Base-by-base conservation (phyloP, 2,113 vertebrate species). In the Cyphomyrus plagiostoma region DNA sequence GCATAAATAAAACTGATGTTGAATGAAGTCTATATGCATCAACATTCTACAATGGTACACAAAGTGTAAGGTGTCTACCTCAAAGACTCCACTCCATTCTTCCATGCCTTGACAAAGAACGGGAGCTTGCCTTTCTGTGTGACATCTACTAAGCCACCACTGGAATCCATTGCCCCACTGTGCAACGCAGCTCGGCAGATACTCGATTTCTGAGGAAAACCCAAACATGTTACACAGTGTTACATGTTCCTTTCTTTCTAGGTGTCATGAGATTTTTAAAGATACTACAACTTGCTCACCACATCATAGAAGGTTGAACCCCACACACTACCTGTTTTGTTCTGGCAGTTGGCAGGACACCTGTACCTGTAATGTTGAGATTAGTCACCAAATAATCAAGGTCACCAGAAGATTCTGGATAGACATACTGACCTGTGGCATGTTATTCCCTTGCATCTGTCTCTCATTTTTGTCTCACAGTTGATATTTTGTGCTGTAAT, bases 141-240 rank as follows among this genome's bases (percentile, higher is more conserved):
- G 92, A 98, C 88, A 8, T 99, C 98, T 8, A 99, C 97, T 90
- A 99, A 88, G 1, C 98, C 98, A 2, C 98, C 98, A 0, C 92
- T 95, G 91, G 98, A 97, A 88, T 98, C 97, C 3, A 99, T 95
- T 58, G 95, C 92, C 0, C 98, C 98, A 0, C 96, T 95, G 86
- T 99, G 98, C 82, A 99, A 95, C 2, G 98, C 98, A 15, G 98
- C 97, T 13, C 97, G 95, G 89, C 98, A 99, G 1, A 99, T 97
- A 92, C 98, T 99, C 19, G 98, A 99, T 49, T 99, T 96, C 88
- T 97, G 87, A 42, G 86, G 46, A 45, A 86, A 90, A 4, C n/a
- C 62, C 62, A 49, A 89, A 89, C 45, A 42, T 42, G 1, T 42
- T 42, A 13, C 35, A 8, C 45, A 10, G n/a, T 13, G 49, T 70